phyloP scores from a whole-genome alignment of 2,797 vertebrate genomes.

The Hafferia zeledoni region DNA sequence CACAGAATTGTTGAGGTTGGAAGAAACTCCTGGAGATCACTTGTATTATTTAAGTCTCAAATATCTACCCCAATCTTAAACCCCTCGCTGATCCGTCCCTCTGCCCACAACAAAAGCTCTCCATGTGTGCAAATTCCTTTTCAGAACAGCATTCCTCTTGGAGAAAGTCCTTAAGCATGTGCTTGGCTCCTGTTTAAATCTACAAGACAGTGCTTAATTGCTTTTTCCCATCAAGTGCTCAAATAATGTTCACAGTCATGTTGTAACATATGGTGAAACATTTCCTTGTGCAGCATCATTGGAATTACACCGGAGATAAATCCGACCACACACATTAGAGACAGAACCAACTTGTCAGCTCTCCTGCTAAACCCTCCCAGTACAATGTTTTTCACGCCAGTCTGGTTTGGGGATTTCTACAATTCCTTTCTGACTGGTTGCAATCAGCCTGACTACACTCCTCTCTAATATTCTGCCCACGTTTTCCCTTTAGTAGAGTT shows the following conservation, averaged over 20 bases:
- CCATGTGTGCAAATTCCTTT: neutral
- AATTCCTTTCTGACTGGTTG: neutral
- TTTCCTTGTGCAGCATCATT: neutral
- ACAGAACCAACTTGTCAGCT: neutral
- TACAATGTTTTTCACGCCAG: neutral
- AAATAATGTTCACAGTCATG: neutral
- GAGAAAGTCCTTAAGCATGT: neutral
- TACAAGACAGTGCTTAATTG: slow-evolving; percentile 43
- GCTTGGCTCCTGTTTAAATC: slow-evolving; percentile 42
- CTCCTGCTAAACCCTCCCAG: neutral
- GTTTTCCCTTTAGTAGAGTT: slow-evolving; percentile 18
- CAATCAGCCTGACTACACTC: neutral
- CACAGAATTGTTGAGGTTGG: neutral
- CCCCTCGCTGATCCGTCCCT: neutral
- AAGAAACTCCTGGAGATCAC: neutral
- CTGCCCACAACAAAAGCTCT: neutral
- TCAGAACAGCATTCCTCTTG: neutral
- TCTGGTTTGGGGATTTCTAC: slow-evolving; percentile 16
- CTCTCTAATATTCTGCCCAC: slow-evolving; percentile 40
- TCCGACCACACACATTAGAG: neutral
- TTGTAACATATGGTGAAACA: slow-evolving; percentile 15
- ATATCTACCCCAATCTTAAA: neutral
- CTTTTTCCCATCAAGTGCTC: slow-evolving; percentile 46
- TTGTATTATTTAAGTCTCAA: neutral
- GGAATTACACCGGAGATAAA: slow-evolving; percentile 24